Base-by-base conservation (phyloP, 2,888 invertebrate species). In the Habrosyne pyritoides region DNA sequence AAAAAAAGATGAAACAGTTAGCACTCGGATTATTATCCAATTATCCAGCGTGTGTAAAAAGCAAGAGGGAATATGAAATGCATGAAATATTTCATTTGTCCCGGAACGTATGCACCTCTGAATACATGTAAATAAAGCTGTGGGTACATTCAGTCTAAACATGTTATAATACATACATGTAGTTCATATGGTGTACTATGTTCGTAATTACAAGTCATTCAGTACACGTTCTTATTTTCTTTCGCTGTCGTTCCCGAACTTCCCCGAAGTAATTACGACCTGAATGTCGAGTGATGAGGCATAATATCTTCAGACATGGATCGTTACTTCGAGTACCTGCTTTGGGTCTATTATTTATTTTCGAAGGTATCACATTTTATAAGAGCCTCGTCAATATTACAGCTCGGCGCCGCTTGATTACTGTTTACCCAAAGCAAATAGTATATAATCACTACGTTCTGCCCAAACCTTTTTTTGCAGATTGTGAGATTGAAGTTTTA, bases 181-280 rank as follows among this genome's bases (percentile, higher is more conserved):
- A 50, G 18, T 50, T 30, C 28, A 28, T 50, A 28, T 28, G 10
- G 18, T 50, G 49, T 24, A 26, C 49, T 14, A 14, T 50, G 21
- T 50, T 10, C 21, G 50, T 50, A 50, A 50, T 50, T 50, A 50
- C 28, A 50, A 10, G 50, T 50, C 50, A 49, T 14, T 47, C 47
- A n/a, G 26, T 48, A 18, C 49, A 28, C 21, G 28, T 50, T n/a
- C 50, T 50, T 50, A 28, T 21, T 50, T 42, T 50, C 28, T 50
- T 28, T 21, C 28, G 49, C 14, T n/a, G 12, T 28, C 28, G 28
- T 50, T 28, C 28, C 12, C 18, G 14, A 28, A 28, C 18, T 21
- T 21, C 28, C 28, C 8, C 21, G 10, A 21, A 50, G 28, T 14
- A 50, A 50, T 28, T 28, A 50, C 28, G 50, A 30, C n/a, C 21